Base-by-base conservation (phyloP, 2,797 vertebrate genomes). In the Tauraco hartlaubi region DNA sequence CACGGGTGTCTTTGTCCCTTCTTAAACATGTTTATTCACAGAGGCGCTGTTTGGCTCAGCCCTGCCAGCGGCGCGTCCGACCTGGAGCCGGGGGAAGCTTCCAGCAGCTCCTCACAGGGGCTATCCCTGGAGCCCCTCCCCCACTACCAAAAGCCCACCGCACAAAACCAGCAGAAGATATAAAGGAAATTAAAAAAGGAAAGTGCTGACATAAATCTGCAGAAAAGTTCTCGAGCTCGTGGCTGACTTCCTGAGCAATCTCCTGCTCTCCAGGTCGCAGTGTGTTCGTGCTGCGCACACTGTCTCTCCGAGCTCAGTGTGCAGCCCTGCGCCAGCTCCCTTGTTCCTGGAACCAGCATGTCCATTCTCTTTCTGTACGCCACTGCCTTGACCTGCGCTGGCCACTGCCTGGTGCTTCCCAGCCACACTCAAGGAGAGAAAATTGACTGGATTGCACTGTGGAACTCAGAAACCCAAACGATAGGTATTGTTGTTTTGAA, bases 301-400 rank as follows among this genome's bases (percentile, higher is more conserved):
- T 96, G 97, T 71, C 89, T 98, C n/a, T 93, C 94, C 16, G 96
- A 98, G 31, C 97, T 98, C 93, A 96, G 87, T 74, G 20, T 98
- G 85, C 82, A 84, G 92, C 92, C 21, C 96, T 94, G 48, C 95
- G 97, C 55, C 97, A 98, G 49, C 56, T 98, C 61, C 62, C 49
- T 68, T 52, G 97, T 94, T 17, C 96, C 98, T 74, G 95, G 98
- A 93, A 97, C 96, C 73, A 84, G 59, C 23, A 86, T 75, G 17
- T 98, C 96, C 19, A 81, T 97, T 94, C 84, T 98, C 71, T 97
- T 97, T 78, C 95, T 98, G 56, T 91, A 97, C 51, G 91, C 72
- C 46, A 93, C 97, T 21, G 96, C 97, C 16, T 43, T 98, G 16
- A 98, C 96, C 25, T 85, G 95, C 55, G 68, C 9, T 5, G 97